Evolutionary conservation across 2,888 invertebrate species (phyloP), one percentile per base, ranked within the genome.

Genomic region (Dioctria rufipes): DNA sequence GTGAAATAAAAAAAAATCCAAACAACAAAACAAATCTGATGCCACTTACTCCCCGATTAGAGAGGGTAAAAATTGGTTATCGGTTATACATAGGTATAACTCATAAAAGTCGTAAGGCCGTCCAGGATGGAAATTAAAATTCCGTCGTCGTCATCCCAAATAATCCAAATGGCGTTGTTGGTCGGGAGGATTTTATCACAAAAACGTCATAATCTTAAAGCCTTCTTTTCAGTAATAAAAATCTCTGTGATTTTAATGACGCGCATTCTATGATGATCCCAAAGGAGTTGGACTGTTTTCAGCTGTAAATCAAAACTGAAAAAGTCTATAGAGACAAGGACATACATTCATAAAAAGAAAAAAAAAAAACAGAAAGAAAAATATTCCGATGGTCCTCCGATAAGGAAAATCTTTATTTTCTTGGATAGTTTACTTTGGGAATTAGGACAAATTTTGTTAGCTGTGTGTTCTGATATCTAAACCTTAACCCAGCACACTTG

Each of bases 251-350:
- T 75, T 42, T 42, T 75, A 75, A 75, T 75, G 60, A 60, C 11
- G 11, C 25, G 73, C 42, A n/a, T 8, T 66, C 13, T 13, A 11
- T 66, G 42, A 13, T 13, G 43, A 40, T 58, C 73, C 60, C 54
- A 39, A 39, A 42, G 42, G 73, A 51, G 43, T 40, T n/a, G 60
- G 13, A 11, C n/a, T 42, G 5, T n/a, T 39, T 49, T 49, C 37
- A n/a, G 39, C 25, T 69, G 69, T 75, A 75, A 75, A 75, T 75
- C 73, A 75, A 75, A 75, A 75, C 73, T 60, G 43, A 60, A 60
- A 40, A 42, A 42, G 60, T 25, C 25, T 54, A 75, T 39, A 13
- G 40, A 54, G 73, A 42, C 73, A 75, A 60, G 73, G 73, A 75
- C 60, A 75, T 75, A 60, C 60, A 75, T 75, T 60, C 58, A 25